These are phyloP conservation scores for Illadopsis cleaveri DNA, from an alignment of 2,113 vertebrate species.

Conservation along the genomic window DNA sequence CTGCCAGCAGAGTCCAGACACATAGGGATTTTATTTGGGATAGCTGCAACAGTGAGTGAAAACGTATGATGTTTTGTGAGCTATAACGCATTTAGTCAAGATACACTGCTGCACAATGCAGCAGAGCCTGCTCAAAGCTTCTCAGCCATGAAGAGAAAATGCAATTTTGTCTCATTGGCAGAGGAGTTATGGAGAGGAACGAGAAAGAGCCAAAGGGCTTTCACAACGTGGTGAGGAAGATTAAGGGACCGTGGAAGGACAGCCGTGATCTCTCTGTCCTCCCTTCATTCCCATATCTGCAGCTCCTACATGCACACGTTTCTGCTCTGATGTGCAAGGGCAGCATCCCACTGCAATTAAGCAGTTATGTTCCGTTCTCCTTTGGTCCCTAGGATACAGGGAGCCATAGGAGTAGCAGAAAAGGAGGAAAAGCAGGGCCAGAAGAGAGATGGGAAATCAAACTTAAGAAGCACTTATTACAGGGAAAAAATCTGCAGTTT, in stretches of 20 bases:
- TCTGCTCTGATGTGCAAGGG: neutral
- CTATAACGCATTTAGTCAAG: neutral
- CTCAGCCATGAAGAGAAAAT: constrained; percentile 20
- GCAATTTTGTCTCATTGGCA: neutral
- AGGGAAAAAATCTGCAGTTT: neutral
- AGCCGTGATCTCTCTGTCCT: neutral
- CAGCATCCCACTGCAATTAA: neutral
- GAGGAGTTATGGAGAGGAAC: neutral
- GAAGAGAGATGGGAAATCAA: neutral
- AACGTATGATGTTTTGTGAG: constrained; percentile 38
- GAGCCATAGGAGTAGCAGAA: neutral
- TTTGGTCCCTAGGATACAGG: neutral
- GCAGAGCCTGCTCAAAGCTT: neutral
- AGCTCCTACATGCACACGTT: neutral
- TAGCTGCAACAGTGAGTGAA: neutral
- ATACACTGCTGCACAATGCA: neutral
- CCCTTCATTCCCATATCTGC: neutral
- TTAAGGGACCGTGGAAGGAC: neutral
- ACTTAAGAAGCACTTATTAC: neutral
- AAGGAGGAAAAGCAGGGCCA: neutral
- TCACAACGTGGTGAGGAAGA: neutral
- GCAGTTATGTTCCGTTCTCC: neutral
- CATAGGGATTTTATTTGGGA: neutral
- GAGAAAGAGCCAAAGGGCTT: neutral
- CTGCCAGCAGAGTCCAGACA: neutral